phyloP scores from a whole-genome alignment of 2,113 vertebrate species.

The Osmerus eperlanus region DNA sequence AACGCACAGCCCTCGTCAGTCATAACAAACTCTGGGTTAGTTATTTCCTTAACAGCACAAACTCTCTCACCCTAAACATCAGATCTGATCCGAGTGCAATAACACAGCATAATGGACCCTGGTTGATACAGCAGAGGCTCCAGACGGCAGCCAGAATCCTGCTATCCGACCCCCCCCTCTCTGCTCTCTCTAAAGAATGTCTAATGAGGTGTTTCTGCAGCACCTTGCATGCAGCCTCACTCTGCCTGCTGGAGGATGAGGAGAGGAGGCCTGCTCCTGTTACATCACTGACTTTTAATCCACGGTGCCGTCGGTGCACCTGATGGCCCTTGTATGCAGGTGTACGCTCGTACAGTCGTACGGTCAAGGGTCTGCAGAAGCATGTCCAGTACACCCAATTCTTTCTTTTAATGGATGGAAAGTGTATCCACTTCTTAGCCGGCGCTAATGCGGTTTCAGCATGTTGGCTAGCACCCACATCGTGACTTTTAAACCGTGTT shows the following conservation, averaged over 20 bases:
- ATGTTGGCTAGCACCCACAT: too few relatives aligned
- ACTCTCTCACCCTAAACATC: not conserved
- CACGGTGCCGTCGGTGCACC: not conserved
- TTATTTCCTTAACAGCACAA: not conserved
- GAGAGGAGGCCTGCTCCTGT: not conserved
- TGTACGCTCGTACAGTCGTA: too few relatives aligned
- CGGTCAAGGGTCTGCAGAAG: too few relatives aligned
- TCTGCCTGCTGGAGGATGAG: not conserved
- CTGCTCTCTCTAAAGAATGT: conserved; percentile 1
- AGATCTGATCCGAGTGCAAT: not conserved
- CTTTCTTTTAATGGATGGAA: too few relatives aligned
- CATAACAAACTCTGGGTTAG: not conserved
- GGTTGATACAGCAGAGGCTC: not conserved
- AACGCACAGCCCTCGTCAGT: not conserved
- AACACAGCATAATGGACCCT: not conserved
- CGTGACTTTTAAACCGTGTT: too few relatives aligned
- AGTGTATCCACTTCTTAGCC: too few relatives aligned
- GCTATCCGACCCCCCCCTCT: not conserved
- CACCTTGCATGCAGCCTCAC: not conserved
- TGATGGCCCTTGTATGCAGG: too few relatives aligned
- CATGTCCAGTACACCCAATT: too few relatives aligned
- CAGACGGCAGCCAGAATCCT: not conserved
- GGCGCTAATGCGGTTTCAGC: too few relatives aligned
- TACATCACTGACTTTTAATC: not conserved
- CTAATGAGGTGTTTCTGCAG: not conserved